These are phyloP conservation scores for Propithecus coquereli DNA, from an alignment of 2,113 vertebrate species.

Conservation along the genomic window DNA sequence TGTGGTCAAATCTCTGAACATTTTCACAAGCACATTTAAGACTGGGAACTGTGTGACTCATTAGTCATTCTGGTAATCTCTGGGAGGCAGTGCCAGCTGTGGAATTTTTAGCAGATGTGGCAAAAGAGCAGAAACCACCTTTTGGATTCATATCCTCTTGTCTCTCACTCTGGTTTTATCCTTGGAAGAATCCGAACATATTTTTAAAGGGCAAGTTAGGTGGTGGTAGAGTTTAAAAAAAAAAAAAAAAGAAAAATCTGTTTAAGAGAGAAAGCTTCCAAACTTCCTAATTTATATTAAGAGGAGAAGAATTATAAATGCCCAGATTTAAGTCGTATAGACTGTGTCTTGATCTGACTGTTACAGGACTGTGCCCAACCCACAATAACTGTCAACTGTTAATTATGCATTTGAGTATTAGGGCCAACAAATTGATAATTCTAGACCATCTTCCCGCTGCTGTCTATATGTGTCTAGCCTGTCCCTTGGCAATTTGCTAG, in stretches of 20 bases:
- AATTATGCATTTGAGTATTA: background rate
- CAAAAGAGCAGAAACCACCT: conserved; percentile 20
- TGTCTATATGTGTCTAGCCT: background rate
- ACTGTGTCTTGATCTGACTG: background rate
- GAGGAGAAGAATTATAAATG: background rate
- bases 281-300: conserved; percentile 24
- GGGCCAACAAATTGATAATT: background rate
- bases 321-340: background rate
- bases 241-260: background rate
- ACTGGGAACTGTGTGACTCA: background rate
- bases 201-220: conserved; percentile 64
- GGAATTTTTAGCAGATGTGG: conserved; percentile 51
- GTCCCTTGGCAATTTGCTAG: background rate
- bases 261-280: background rate
- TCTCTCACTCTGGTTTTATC: conserved; percentile 60
- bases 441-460: background rate
- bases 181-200: conserved; percentile 22
- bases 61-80: background rate
- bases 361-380: background rate
- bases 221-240: background rate
- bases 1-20: conserved; percentile 34
- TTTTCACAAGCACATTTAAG: background rate
- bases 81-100: conserved; percentile 22
- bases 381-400: background rate
- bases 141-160: conserved; percentile 33